Evolutionary conservation across 2,797 vertebrate species (phyloP), one percentile per base, ranked within the genome.

Genomic region (Orientallactaga sibirica): DNA sequence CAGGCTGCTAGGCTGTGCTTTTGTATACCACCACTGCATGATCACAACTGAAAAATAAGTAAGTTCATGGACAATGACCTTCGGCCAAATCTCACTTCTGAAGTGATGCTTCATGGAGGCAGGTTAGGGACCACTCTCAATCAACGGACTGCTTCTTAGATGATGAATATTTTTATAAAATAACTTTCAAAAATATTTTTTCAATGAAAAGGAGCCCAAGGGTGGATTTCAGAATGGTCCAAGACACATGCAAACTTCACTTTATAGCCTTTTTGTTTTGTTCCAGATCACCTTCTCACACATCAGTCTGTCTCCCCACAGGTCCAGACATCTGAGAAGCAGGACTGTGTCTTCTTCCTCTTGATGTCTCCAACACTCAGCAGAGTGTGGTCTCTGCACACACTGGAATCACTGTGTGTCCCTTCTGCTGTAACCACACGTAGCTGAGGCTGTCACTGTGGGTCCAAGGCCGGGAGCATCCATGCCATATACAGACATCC

Each of bases 201-300:
- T 64, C 12, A 33, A 48, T 16, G 41, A 48, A 55, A 20, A 25
- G 48, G 43, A 71, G 79, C 22, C 62, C 16, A n/a, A 87, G 29
- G 5, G 25, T 12, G 33, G 73, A 24, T 41, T 81, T 93, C 88
- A 76, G 81, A 80, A 55, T 7, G 11, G 67, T 55, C 29, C 2
- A 8, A 43, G 41, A 85, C 0, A 14, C 41, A 1, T 5, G 0
- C n/a, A 5, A 4, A 2, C 5, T 20, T 10, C 7, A 4, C 8
- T 1, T 27, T 12, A 1, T 3, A 3, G 7, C n/a, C 2, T 29
- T 14, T 9, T 0, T 22, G 70, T 81, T 0, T 0, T 0, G 0
- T 7, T 52, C 52, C 18, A 19, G 41, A 48, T 48, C 25, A 29
- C 8, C 24, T 1, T 22, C 80, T 83, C 3, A 9, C 2, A 3